phyloP scores from a whole-genome alignment of 2,113 vertebrate genomes.

The Zosterops japonicus region DNA sequence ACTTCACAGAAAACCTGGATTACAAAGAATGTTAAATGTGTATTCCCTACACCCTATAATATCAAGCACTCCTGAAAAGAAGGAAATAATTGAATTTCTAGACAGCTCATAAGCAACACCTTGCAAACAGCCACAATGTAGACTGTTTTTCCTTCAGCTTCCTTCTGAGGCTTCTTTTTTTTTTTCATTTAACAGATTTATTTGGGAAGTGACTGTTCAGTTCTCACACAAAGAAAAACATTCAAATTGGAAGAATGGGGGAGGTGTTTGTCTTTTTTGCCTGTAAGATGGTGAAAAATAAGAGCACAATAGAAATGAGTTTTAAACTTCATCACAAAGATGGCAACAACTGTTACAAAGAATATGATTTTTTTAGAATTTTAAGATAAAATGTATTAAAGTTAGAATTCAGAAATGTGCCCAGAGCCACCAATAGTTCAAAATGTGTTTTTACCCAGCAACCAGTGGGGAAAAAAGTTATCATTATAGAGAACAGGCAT shows the following conservation, averaged over 20 bases:
- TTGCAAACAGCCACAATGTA: not conserved
- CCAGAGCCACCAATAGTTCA: not conserved
- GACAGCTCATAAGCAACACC: not conserved
- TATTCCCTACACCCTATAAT: fast-evolving
- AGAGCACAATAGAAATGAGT: not conserved
- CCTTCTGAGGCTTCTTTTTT: not conserved
- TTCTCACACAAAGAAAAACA: not conserved
- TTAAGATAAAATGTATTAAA: not conserved
- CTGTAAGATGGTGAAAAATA: not conserved
- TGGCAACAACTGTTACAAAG: not conserved
- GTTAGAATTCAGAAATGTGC: not conserved
- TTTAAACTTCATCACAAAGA: not conserved
- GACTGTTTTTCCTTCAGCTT: not conserved
- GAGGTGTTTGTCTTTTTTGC: not conserved
- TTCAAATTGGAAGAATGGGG: not conserved
- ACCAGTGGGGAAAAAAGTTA: not conserved
- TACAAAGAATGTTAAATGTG: not conserved
- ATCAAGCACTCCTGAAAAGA: not conserved
- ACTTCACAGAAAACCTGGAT: not conserved
- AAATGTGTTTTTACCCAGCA: not conserved
- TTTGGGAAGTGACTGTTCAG: not conserved
- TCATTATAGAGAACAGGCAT: not conserved
- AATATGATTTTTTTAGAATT: not conserved
- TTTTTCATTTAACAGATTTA: not conserved
- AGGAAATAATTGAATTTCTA: not conserved